These are phyloP conservation scores for Rhysida immarginata DNA, from an alignment of 1,140 invertebrate genomes.

Conservation along the genomic window DNA sequence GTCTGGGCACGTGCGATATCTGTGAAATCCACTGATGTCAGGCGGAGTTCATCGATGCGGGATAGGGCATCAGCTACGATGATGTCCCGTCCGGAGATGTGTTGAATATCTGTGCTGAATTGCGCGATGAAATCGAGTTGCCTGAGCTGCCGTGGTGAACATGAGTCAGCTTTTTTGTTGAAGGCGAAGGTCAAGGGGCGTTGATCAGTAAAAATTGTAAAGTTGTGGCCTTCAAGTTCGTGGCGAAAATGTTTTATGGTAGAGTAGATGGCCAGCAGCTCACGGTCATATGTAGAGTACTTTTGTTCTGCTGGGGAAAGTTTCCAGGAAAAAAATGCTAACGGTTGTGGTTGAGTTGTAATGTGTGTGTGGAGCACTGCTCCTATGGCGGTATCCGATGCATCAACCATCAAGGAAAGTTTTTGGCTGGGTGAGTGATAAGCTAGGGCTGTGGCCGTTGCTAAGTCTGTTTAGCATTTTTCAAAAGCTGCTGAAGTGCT, in stretches of 20 bases:
- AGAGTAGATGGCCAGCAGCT: slow-evolving; percentile 33
- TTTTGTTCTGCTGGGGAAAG: slow-evolving; percentile 22
- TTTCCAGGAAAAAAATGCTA: slow-evolving; percentile 30
- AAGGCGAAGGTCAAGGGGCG: slow-evolving; percentile 26
- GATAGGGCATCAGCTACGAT: background rate
- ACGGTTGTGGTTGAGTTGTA: slow-evolving; percentile 16
- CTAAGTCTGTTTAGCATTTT: background rate
- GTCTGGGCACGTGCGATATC: background rate
- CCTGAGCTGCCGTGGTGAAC: no score
- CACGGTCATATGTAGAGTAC: slow-evolving; percentile 30
- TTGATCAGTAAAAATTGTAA: slow-evolving; percentile 29
- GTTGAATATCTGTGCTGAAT: background rate
- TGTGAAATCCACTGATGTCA: background rate
- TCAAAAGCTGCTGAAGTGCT: no score
- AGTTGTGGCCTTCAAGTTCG: slow-evolving; percentile 27
- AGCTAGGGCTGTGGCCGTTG: background rate
- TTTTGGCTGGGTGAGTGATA: background rate
- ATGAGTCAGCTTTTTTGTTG: background rate
- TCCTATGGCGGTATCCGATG: slow-evolving; percentile 2
- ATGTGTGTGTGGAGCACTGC: background rate
- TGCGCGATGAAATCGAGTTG: background rate
- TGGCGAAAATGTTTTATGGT: slow-evolving; percentile 30
- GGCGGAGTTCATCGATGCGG: background rate
- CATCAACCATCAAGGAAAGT: slow-evolving; percentile 1
- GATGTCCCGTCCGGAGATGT: background rate